These are phyloP conservation scores for Gambelia wislizenii DNA, from an alignment of 2,797 vertebrate genomes.

Conservation along the genomic window DNA sequence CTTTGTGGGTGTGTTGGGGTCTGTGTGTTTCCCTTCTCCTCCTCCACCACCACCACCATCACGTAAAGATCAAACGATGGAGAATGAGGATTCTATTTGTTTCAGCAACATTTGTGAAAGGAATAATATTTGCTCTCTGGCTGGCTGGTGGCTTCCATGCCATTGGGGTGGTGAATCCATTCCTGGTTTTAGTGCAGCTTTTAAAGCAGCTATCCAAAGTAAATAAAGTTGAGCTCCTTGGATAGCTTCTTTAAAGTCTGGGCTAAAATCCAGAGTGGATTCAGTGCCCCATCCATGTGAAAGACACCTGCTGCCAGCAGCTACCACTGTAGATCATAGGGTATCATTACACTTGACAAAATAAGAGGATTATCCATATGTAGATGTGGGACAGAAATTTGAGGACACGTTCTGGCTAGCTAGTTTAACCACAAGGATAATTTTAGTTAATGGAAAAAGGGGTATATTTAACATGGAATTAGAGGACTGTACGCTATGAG, in stretches of 20 bases:
- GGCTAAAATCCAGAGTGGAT: no score
- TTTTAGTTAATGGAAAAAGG: neutral
- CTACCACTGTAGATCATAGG: no score
- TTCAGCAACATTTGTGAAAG: neutral
- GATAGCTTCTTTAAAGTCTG: no score
- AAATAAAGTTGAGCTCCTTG: no score
- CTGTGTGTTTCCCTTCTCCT: neutral
- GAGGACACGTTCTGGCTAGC: neutral
- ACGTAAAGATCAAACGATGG: neutral
- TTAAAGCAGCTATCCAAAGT: neutral
- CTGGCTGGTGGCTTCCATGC: no score
- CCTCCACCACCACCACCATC: neutral
- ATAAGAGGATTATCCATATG: neutral
- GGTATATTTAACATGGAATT: neutral
- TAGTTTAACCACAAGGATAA: neutral
- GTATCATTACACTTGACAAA: neutral
- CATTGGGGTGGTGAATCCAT: no score
- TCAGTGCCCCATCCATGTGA: no score
- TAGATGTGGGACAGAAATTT: neutral
- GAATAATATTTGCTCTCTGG: neutral
- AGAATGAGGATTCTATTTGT: neutral
- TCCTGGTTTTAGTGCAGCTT: no score
- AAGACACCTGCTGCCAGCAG: no score
- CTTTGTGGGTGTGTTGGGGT: slow-evolving; percentile 2
- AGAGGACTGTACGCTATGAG: neutral